These are phyloP conservation scores for Diplodus sargus DNA, from an alignment of 2,797 vertebrate genomes.

Conservation along the genomic window DNA sequence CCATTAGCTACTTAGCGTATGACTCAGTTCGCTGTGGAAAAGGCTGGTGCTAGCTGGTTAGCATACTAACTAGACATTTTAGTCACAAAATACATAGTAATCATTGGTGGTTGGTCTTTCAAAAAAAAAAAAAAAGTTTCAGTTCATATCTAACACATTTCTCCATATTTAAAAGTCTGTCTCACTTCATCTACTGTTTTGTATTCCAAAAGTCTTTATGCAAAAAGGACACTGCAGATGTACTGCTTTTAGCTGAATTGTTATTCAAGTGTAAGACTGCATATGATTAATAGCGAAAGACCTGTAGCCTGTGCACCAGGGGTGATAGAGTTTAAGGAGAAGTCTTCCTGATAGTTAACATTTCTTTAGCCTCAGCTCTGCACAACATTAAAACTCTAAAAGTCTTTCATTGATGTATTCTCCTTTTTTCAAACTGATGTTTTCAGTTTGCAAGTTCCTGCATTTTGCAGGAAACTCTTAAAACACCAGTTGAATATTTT, in stretches of 20 bases:
- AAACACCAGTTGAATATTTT: conserved; percentile 10
- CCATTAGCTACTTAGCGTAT: no score
- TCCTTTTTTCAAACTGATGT: neutral
- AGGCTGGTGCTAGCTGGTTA: no score
- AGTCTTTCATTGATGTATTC: neutral
- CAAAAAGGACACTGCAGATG: neutral
- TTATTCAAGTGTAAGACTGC: neutral
- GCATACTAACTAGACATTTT: no score
- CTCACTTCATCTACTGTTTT: neutral
- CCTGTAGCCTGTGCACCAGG: neutral
- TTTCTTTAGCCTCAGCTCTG: neutral
- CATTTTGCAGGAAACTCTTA: neutral
- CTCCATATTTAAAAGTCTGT: neutral
- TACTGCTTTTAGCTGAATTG: neutral
- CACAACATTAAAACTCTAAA: neutral
- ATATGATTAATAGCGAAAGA: neutral
- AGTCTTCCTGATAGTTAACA: neutral
- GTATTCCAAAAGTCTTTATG: neutral
- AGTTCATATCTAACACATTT: no score
- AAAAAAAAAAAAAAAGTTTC: no score
- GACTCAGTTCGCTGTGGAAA: no score
- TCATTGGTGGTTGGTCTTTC: no score
- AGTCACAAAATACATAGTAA: no score
- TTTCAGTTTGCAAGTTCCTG: neutral
- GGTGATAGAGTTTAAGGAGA: neutral